Evolutionary conservation across 2,113 vertebrate species (phyloP).

Genomic region (Columbina picui): DNA sequence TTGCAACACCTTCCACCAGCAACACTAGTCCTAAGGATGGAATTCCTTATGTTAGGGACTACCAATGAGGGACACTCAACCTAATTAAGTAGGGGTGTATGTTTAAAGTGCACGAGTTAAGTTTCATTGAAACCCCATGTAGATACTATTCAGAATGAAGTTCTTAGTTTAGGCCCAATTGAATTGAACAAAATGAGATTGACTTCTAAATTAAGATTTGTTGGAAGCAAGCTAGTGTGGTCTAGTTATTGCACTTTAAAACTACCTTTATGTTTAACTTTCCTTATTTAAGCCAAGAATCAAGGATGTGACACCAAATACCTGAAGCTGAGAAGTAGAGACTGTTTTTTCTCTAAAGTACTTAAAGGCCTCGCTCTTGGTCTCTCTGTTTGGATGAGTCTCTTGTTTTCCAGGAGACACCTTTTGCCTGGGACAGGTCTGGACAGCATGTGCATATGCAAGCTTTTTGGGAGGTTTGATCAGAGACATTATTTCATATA

Average conservation of each 20-base stretch:
- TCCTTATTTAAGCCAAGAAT: not conserved
- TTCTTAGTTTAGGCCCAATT: not conserved
- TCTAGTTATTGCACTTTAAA: not conserved
- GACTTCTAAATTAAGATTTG: not conserved
- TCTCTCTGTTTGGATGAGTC: not conserved
- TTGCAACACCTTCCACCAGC: not conserved
- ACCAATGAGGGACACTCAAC: not conserved
- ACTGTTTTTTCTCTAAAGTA: not conserved
- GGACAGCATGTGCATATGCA: not conserved
- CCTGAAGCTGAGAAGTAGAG: not conserved
- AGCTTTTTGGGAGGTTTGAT: not conserved
- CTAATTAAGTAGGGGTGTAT: not conserved
- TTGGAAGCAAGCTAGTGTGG: not conserved
- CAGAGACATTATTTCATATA: not conserved
- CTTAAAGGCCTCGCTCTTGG: not conserved
- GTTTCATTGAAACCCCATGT: not conserved
- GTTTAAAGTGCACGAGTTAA: not conserved
- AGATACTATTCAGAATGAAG: not conserved
- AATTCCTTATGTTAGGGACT: not conserved
- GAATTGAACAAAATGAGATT: not conserved
- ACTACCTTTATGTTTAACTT: not conserved
- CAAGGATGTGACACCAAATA: not conserved
- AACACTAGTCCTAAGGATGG: not conserved
- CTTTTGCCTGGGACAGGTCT: not conserved
- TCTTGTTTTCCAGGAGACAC: not conserved